Percentiles rank a stretch among this genome's conserved stretches.
Conservation (phyloP, 2,888 invertebrate species). For the Cryptosula pallasiana region DNA sequence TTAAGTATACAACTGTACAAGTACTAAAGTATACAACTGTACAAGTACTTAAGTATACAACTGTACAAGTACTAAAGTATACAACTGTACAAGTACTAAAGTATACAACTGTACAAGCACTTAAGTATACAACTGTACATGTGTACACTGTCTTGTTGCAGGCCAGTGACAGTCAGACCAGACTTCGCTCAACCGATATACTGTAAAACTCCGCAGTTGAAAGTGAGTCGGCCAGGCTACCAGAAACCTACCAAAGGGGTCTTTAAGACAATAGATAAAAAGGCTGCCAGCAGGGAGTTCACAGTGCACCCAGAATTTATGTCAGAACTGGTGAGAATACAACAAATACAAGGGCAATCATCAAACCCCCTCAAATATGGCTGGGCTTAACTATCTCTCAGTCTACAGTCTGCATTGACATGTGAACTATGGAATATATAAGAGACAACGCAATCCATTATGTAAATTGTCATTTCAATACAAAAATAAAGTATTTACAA, state of each 20-base stretch:
- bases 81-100: too few relatives aligned
- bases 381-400: constrained; percentile 11
- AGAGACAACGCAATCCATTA: too few relatives aligned
- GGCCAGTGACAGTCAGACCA: background rate
- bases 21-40: too few relatives aligned
- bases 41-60: too few relatives aligned
- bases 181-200: background rate
- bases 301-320: constrained; percentile 21
- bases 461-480: too few relatives aligned
- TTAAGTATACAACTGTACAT: too few relatives aligned
- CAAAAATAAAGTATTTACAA: too few relatives aligned
- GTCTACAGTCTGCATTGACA: too few relatives aligned
- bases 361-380: constrained; percentile 23
- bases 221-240: background rate
- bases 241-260: constrained; percentile 15
- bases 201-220: background rate
- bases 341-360: constrained; percentile 1
- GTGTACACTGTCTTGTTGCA: background rate
- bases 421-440: too few relatives aligned
- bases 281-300: constrained; percentile 6
- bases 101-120: too few relatives aligned
- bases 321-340: background rate
- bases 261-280: constrained; percentile 5
- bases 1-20: too few relatives aligned
- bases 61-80: too few relatives aligned